Base-by-base conservation (phyloP, 2,113 vertebrate species). In the Acanthisitta chloris region DNA sequence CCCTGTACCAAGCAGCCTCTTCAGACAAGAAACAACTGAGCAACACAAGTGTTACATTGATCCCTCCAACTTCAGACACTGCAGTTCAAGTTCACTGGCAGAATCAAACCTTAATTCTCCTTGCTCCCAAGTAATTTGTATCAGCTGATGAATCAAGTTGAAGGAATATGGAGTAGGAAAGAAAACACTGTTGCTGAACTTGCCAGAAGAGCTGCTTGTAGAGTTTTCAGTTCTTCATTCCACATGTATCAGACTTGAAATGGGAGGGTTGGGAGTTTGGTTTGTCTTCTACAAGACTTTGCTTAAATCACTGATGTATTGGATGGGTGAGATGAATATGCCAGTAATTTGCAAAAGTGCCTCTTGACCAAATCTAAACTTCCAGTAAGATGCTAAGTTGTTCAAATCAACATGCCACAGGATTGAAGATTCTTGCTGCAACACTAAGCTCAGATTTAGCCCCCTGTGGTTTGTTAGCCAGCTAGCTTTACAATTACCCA, bases 311-410 rank as follows among this genome's bases (percentile, higher is more conserved):
- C 17, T 36, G 61, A 43, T 67, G 71, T 67, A 48, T 58, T 66
- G 61, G 58, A 72, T 52, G 49, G 79, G 65, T 82, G 66, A 81
- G 38, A 86, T 86, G 23, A 73, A 43, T 54, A 84, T 55, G 59
- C 81, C 88, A 89, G 40, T 87, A 71, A 96, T 11, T 78, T 84
- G 25, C 87, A 74, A 45, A 95, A 97, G 95, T 96, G 95, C 95
- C 96, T 97, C 95, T 92, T 95, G 86, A 91, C 86, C 72, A 94
- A 89, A 94, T 59, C 45, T 51, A 67, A 86, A 54, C 62, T 80
- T 83, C 58, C 91, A 40, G 38, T 38, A 36, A 80, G n/a, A 58
- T 33, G 65, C 17, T 26, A 49, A 54, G 17, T 89, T 86, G 52
- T 80, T 94, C 66, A 64, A 92, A 92, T 92, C 73, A 76, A 74